Evolutionary conservation across 2,797 vertebrate species (phyloP).

Genomic region (Leptatherina wallacei): DNA sequence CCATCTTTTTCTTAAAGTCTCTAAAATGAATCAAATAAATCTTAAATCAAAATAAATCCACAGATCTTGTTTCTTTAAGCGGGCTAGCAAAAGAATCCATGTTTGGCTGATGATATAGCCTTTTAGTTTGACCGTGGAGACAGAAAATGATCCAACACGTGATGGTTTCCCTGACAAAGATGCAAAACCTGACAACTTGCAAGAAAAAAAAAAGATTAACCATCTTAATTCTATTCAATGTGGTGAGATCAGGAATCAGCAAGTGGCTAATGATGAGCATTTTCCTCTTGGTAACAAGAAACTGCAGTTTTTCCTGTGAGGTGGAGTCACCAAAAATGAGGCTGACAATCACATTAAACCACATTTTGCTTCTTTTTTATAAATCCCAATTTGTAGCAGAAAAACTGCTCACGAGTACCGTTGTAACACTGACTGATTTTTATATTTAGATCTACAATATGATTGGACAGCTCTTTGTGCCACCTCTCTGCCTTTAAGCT

Average conservation of each 20-base stretch:
- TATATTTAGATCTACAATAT: conserved; percentile 1
- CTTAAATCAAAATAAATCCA: too few relatives aligned
- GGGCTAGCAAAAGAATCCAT: not conserved
- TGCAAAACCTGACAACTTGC: not conserved
- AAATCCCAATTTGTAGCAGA: not conserved
- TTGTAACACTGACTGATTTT: conserved; percentile 3
- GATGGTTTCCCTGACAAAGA: not conserved
- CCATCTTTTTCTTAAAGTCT: too few relatives aligned
- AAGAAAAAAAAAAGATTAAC: not conserved
- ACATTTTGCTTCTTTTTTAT: not conserved
- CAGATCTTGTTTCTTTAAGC: not conserved
- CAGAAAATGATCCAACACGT: not conserved
- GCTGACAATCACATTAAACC: not conserved
- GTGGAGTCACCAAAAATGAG: conserved; percentile 1
- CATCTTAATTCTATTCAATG: not conserved
- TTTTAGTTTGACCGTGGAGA: not conserved
- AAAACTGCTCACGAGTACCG: not conserved
- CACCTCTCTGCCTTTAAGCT: conserved; percentile 20
- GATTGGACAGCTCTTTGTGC: conserved; percentile 5
- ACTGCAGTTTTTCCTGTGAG: not conserved
- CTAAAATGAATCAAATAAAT: too few relatives aligned
- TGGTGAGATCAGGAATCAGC: not conserved
- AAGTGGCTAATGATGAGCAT: not conserved
- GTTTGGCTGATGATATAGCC: not conserved
- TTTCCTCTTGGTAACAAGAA: not conserved